These are phyloP conservation scores for Thaumatotibia leucotreta DNA, from an alignment of 1,140 invertebrate genomes.

Conservation along the genomic window DNA sequence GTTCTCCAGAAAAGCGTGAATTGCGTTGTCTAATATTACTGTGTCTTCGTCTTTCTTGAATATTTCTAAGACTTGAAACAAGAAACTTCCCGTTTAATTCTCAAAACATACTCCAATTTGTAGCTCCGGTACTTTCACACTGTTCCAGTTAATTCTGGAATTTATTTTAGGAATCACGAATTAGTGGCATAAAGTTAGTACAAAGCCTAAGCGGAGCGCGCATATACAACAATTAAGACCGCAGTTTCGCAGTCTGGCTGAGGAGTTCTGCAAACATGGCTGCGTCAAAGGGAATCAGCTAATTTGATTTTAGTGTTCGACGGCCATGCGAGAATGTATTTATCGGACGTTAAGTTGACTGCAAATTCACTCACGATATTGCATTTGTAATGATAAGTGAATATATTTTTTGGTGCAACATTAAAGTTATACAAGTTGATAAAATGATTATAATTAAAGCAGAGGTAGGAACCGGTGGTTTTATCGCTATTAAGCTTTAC, in stretches of 20 bases:
- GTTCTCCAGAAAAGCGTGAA: no score
- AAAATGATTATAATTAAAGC: no score
- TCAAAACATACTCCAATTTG: background rate
- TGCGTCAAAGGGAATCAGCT: constrained; percentile 47
- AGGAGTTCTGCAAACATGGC: constrained; percentile 34
- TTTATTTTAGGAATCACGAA: background rate
- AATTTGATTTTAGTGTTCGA: constrained; percentile 51
- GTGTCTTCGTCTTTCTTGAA: background rate
- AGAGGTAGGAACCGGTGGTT: no score
- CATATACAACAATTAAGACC: background rate
- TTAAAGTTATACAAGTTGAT: no score
- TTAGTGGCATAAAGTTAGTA: background rate
- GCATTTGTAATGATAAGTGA: no score
- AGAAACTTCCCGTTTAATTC: background rate
- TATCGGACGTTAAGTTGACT: background rate
- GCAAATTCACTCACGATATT: background rate
- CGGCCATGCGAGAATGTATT: constrained; percentile 28
- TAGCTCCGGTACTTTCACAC: background rate
- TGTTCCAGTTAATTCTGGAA: background rate
- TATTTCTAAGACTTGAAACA: background rate
- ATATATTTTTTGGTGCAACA: no score
- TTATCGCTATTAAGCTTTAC: no score
- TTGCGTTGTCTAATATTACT: no score
- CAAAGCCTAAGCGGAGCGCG: background rate
- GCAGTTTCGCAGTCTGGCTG: constrained; percentile 26